A percentile compares a stretch with the other conserved stretches of the same genome.
These are phyloP conservation scores for Indicator indicator DNA, from an alignment of 2,113 vertebrate species.

Conservation along the genomic window DNA sequence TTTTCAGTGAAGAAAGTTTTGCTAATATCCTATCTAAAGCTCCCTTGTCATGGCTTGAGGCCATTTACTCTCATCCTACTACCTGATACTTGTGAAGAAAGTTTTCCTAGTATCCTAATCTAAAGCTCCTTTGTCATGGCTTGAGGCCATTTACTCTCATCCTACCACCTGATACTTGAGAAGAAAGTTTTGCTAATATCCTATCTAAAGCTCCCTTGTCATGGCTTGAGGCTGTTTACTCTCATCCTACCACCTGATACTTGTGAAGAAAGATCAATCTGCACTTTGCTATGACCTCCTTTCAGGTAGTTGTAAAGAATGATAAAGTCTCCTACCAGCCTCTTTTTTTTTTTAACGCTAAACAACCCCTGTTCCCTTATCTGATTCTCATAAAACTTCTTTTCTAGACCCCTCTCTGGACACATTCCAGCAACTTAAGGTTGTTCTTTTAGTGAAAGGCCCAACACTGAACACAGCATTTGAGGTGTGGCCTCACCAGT, in stretches of 20 bases:
- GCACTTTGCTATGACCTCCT: background rate
- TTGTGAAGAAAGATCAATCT: background rate
- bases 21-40: background rate
- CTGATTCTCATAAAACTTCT: background rate
- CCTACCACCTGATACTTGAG: too few relatives aligned
- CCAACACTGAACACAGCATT: background rate
- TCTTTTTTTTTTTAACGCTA: background rate
- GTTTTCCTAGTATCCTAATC: background rate
- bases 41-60: background rate
- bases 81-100: background rate
- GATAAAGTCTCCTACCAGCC: background rate
- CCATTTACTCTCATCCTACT: background rate
- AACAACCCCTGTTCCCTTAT: background rate
- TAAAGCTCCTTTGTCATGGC: background rate
- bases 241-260: background rate
- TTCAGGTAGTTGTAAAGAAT: background rate
- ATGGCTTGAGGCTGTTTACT: background rate
- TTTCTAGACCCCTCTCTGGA: background rate
- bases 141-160: background rate
- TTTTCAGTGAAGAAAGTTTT: too few relatives aligned
- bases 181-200: background rate
- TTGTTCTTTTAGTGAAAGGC: background rate
- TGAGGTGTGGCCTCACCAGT: background rate
- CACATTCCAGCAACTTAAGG: background rate
- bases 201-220: background rate